A percentile compares a stretch with the other conserved stretches of the same genome.
Evolutionary conservation across 2,888 invertebrate species (phyloP).

Genomic region (Trichacis sp.): DNA sequence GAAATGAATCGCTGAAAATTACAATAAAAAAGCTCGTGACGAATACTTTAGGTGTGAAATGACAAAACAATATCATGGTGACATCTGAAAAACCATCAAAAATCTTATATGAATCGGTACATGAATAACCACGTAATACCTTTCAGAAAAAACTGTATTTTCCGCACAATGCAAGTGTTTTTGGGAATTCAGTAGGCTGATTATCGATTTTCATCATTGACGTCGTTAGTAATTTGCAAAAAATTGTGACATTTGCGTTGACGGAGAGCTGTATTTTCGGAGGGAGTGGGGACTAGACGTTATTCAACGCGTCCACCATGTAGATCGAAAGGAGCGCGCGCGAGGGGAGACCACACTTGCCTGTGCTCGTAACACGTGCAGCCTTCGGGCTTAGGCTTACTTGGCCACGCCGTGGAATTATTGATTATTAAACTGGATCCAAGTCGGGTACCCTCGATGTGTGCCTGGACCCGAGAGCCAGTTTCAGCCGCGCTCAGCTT

Average conservation of each 20-base stretch:
- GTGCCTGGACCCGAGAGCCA: neutral
- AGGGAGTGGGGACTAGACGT: slow-evolving; percentile 46
- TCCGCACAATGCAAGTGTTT: no score
- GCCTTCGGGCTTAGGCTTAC: slow-evolving; percentile 47
- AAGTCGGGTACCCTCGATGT: slow-evolving; percentile 11
- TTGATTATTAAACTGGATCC: slow-evolving; percentile 62
- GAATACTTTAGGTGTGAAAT: no score
- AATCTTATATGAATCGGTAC: no score
- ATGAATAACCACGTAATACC: no score
- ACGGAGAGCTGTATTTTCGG: slow-evolving; percentile 36
- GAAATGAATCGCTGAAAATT: no score
- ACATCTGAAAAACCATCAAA: no score
- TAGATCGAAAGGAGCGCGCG: slow-evolving; percentile 12
- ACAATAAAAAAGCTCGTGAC: no score
- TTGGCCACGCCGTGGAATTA: slow-evolving; percentile 52
- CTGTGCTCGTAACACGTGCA: slow-evolving; percentile 56
- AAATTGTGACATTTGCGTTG: no score
- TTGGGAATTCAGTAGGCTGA: no score
- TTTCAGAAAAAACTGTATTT: no score
- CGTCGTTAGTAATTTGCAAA: no score
- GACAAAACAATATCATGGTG: no score
- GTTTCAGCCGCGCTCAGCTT: neutral
- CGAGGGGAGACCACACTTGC: slow-evolving; percentile 47
- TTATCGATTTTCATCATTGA: slow-evolving; percentile 24
- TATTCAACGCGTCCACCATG: slow-evolving; percentile 44